Evolutionary conservation across 2,888 invertebrate genomes (phyloP).

Genomic region (Coronaproctus castanopsis): DNA sequence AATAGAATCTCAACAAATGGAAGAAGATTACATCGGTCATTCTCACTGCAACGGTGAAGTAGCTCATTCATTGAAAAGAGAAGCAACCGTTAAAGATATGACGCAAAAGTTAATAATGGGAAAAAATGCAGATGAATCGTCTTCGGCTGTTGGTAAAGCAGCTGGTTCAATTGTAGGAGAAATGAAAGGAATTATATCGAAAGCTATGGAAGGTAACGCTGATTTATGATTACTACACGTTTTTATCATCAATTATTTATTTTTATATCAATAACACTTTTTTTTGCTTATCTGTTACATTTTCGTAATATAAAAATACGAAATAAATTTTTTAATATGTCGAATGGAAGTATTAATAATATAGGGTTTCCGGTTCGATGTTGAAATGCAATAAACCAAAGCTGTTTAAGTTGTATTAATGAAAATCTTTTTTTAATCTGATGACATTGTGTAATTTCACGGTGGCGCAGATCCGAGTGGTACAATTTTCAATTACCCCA

Average conservation of each 20-base stretch:
- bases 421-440: too few relatives aligned
- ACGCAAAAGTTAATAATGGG: constrained; percentile 54
- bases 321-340: too few relatives aligned
- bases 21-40: background rate
- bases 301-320: too few relatives aligned
- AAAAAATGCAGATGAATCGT: constrained; percentile 28
- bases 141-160: constrained; percentile 26
- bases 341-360: too few relatives aligned
- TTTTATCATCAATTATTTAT: background rate
- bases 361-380: too few relatives aligned
- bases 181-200: constrained; percentile 74
- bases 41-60: constrained; percentile 13
- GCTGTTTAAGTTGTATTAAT: too few relatives aligned
- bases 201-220: constrained; percentile 57
- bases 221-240: background rate
- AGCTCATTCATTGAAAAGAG: constrained; percentile 29
- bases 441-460: too few relatives aligned
- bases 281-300: too few relatives aligned
- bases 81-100: constrained; percentile 71
- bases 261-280: background rate
- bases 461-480: too few relatives aligned
- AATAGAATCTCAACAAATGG: constrained; percentile 1
- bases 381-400: too few relatives aligned
- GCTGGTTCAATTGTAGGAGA: constrained; percentile 43
- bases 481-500: too few relatives aligned